Evolutionary conservation across 2,113 vertebrate genomes (phyloP).

Genomic region (Phylloscopus trochilus): DNA sequence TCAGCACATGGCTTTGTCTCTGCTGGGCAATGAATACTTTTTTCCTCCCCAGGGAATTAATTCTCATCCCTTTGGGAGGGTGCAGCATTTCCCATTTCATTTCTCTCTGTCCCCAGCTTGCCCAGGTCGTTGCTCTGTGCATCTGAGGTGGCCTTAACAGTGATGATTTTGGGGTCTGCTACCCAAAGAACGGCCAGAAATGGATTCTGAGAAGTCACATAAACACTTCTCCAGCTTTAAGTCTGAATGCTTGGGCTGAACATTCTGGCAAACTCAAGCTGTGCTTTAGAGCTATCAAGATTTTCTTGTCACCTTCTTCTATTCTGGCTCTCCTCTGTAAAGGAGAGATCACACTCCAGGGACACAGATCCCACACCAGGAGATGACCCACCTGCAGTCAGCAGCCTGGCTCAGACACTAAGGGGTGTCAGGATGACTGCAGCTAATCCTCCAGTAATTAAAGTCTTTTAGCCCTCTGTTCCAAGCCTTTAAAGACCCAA

Average conservation of each 20-base stretch:
- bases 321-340: background rate
- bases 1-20: background rate
- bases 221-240: background rate
- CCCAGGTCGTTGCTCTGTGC: rapidly evolving
- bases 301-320: background rate
- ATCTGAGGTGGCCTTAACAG: background rate
- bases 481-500: background rate
- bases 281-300: background rate
- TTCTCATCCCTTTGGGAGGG: background rate
- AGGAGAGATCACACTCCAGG: background rate
- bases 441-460: background rate
- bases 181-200: background rate
- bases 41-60: background rate
- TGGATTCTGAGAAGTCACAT: background rate
- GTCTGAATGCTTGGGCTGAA: background rate
- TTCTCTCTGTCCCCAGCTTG: background rate
- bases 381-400: background rate
- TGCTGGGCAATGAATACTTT: background rate
- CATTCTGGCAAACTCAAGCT: background rate
- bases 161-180: background rate
- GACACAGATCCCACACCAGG: background rate
- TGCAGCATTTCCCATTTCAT: background rate
- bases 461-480: background rate
- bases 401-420: background rate
- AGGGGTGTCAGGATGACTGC: background rate